These are phyloP conservation scores for Scyliorhinus canicula DNA, from an alignment of 2,797 vertebrate species.

Conservation along the genomic window DNA sequence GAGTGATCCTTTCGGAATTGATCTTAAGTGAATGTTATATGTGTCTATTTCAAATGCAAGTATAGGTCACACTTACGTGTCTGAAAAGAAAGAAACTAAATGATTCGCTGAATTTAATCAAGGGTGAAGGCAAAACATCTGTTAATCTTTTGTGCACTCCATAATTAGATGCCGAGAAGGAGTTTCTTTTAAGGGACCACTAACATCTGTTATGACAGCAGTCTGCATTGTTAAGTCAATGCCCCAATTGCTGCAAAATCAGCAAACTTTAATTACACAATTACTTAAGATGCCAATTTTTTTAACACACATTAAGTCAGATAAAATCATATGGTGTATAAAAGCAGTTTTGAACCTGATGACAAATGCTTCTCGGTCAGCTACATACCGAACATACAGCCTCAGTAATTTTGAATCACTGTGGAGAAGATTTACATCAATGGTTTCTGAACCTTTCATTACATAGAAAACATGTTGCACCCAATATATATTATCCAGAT, in stretches of 20 bases:
- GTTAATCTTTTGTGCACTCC: conserved; percentile 78
- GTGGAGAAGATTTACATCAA: neutral
- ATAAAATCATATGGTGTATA: neutral
- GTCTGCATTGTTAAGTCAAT: conserved; percentile 47
- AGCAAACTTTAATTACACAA: conserved; percentile 9
- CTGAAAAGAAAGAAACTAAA: conserved; percentile 48
- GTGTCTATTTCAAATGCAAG: neutral
- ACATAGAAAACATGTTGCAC: neutral
- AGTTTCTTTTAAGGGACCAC: conserved; percentile 57
- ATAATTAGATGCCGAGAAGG: conserved; percentile 76
- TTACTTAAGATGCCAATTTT: neutral
- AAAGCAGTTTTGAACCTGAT: neutral
- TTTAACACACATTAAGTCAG: neutral
- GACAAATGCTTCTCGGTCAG: neutral
- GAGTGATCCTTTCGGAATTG: neutral
- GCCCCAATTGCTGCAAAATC: neutral
- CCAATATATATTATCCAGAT: neutral
- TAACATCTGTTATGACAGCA: conserved; percentile 76
- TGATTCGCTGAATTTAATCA: conserved; percentile 74
- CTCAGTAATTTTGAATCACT: neutral
- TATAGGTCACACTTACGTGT: conserved; percentile 17
- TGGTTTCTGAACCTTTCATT: neutral
- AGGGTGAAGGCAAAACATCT: conserved; percentile 84
- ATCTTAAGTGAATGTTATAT: neutral
- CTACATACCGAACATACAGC: neutral